Conservation (phyloP, 2,113 vertebrate genomes). For the Notarius quadriscutis region DNA sequence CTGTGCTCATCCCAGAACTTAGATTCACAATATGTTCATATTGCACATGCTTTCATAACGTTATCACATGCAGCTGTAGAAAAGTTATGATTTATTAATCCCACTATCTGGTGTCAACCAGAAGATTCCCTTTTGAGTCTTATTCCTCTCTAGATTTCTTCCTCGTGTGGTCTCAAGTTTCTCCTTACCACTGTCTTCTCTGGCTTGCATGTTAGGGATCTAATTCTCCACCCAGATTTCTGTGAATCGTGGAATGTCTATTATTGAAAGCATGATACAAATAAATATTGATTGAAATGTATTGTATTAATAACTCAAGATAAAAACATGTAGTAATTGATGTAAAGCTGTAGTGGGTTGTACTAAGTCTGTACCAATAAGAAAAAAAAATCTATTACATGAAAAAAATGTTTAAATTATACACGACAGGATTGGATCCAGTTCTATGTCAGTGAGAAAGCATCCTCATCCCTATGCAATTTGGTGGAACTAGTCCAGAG, state of each 20-base stretch:
- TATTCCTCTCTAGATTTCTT: background rate
- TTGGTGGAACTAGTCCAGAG: conserved; percentile 22
- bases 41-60: background rate
- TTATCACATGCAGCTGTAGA: background rate
- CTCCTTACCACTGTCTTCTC: background rate
- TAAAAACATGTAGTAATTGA: background rate
- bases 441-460: background rate
- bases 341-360: background rate
- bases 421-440: background rate
- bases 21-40: background rate
- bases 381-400: background rate
- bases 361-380: background rate
- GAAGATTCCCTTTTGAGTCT: background rate
- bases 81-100: conserved; percentile 1
- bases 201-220: background rate
- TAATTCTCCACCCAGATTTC: background rate
- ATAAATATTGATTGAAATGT: background rate
- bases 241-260: background rate
- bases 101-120: background rate
- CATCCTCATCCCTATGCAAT: background rate
- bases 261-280: background rate
- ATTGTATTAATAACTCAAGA: background rate
- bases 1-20: no score
- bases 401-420: background rate
- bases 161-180: background rate